Base-by-base conservation (phyloP, 2,888 invertebrate genomes). In the Pachydiplax longipennis region DNA sequence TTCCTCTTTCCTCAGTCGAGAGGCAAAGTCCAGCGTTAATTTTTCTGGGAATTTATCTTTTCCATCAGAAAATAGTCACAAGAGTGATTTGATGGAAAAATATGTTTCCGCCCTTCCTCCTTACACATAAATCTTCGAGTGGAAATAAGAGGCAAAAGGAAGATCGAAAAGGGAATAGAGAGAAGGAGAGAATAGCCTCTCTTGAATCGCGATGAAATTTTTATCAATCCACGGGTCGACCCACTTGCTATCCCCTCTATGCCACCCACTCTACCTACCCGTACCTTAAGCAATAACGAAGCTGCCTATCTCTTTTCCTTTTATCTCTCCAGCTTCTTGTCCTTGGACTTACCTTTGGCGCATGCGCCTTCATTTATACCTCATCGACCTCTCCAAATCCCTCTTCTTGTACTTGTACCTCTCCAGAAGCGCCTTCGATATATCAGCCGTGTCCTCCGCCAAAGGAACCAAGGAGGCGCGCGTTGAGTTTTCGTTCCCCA, bases 31-130 rank as follows among this genome's bases (percentile, higher is more conserved):
- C 35, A 35, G 83, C 58, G 58, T 83, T 83, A 83, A 83, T 83
- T 83, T 83, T 83, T 83, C 83, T 61, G 58, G 18, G 53, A 44
- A 53, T 83, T 58, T 44, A 83, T 83, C 83, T 58, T 83, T 58
- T 83, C 61, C 61, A 58, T 83, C 83, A 35, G 58, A 10, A 83
- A 83, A 25, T 35, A 83, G 83, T 83, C 83, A 61, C 83, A 58
- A 58, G 58, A 83, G 83, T 83, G 83, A 83, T 83, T 83, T 83
- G 83, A 83, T 83, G 83, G 83, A 83, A 83, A 83, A 83, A 83
- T 83, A 58, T 58, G 83, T 53, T 53, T 83, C 83, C 58, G 18
- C 22, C 35, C 58, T 58, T 22, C 15, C 25, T 65, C 48, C 22
- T 35, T 53, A 61, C 53, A 83, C 12, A 83, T 83, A 83, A 58